These are phyloP conservation scores for Eupithecia dodoneata DNA, from an alignment of 2,888 invertebrate genomes.

Conservation along the genomic window DNA sequence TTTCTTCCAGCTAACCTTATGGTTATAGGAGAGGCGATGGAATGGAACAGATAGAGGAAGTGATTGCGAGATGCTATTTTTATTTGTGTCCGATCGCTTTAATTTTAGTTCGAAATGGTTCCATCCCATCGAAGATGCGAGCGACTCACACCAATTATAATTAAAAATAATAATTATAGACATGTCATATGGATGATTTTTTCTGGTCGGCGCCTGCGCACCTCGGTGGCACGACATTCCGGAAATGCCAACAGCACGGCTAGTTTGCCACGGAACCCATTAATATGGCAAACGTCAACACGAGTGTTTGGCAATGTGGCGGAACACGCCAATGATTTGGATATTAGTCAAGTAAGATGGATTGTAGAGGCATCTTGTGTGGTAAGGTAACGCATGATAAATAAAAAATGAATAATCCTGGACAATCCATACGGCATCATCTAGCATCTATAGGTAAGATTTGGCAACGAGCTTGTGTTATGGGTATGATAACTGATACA, in stretches of 20 bases:
- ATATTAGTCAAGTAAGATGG: constrained; percentile 37
- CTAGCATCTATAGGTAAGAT: too few relatives aligned
- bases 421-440: too few relatives aligned
- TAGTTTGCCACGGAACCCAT: constrained; percentile 63
- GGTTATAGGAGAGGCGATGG: too few relatives aligned
- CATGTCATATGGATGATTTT: constrained; percentile 23
- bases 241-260: constrained; percentile 69
- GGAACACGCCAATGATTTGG: constrained; percentile 56
- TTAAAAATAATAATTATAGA: not conserved
- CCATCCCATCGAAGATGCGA: not conserved
- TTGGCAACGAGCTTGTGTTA: too few relatives aligned
- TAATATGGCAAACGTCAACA: constrained; percentile 73
- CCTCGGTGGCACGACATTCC: constrained; percentile 53
- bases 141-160: not conserved
- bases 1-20: too few relatives aligned
- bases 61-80: too few relatives aligned
- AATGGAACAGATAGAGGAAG: too few relatives aligned
- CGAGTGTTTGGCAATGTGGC: constrained; percentile 65
- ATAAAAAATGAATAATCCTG: constrained; percentile 15
- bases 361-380: constrained; percentile 18
- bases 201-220: constrained; percentile 49
- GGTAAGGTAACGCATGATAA: not conserved
- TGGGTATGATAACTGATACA: too few relatives aligned
- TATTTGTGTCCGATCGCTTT: too few relatives aligned
- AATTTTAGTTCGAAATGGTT: not conserved